Base-by-base conservation (phyloP, 1,140 invertebrate genomes). In the Zaprionus ornatus region DNA sequence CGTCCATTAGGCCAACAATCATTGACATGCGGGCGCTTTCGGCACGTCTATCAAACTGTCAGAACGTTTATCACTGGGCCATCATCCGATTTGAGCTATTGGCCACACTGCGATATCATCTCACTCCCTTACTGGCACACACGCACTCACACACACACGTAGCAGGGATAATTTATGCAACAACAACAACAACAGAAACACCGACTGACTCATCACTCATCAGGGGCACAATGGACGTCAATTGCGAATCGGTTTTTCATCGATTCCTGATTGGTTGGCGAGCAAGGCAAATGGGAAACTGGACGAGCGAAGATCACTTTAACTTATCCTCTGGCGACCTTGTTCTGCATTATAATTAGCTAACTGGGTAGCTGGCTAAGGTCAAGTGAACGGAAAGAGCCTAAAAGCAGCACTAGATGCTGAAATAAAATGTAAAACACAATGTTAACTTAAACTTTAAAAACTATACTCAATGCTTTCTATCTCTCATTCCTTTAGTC, bases 71-170 rank as follows among this genome's bases (percentile, higher is more conserved):
- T 79, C 64, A 85, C 62, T 69, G 56, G 68, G 71, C 55, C 60
- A 85, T 80, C 59, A 66, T 68, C 55, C 68, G 74, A 76, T 77
- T 79, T 72, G 74, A 79, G 68, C 68, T 64, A 79, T 79, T 77
- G 68, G 42, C 63, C 63, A 63, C 64, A 64, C 48, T 67, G 67
- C 60, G 55, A 66, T 63, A 32, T 25, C 64, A 71, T 66, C 73
- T 50, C 32, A 32, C n/a, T 12, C 23, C 9, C 32, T 45, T n/a
- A 42, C 55, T 10, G 37, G 21, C 35, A 42, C 21, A 54, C 15
- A 37, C 45, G 21, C 29, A 19, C 32, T 27, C 25, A 15, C 37
- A 2, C 10, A 35, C 29, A 76, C 56, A 50, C 35, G 32, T 25
- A 23, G 37, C 42, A 70, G 32, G 35, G 55, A 76, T 77, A 71